Conservation (phyloP, 2,888 invertebrate genomes). For the Chrysina gloriosa region DNA sequence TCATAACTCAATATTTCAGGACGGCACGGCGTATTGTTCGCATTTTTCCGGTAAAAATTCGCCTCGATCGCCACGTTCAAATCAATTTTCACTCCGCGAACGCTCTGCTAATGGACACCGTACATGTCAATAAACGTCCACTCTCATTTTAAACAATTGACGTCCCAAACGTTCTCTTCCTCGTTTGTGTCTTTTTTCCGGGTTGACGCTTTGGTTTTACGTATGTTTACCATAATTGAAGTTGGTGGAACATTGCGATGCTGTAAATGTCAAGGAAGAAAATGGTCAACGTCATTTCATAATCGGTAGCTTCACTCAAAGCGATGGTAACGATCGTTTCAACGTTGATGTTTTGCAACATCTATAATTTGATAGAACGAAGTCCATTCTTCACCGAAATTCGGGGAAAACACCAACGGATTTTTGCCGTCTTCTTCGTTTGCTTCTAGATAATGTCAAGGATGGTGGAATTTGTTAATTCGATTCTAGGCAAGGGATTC, state of each 20-base stretch:
- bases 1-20: conserved; percentile 20
- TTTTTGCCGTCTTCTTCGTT: too few species aligned
- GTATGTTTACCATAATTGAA: not conserved
- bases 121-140: conserved; percentile 31
- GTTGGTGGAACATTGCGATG: not conserved
- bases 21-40: conserved; percentile 11
- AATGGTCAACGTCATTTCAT: too few species aligned
- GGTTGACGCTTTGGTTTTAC: not conserved
- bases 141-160: conserved; percentile 32
- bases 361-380: too few species aligned
- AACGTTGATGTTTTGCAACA: too few species aligned
- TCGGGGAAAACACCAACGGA: too few species aligned
- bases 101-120: conserved; percentile 24
- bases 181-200: not conserved
- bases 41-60: conserved; percentile 11
- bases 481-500: too few species aligned
- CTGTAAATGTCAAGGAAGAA: not conserved
- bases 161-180: conserved; percentile 1
- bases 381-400: too few species aligned
- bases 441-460: too few species aligned
- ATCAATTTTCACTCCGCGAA: conserved; percentile 21
- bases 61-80: conserved; percentile 16
- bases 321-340: too few species aligned
- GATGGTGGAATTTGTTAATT: too few species aligned
- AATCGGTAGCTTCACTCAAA: too few species aligned